Base-by-base conservation (phyloP, 2,113 vertebrate species). In the Psittacula cyanocephala region DNA sequence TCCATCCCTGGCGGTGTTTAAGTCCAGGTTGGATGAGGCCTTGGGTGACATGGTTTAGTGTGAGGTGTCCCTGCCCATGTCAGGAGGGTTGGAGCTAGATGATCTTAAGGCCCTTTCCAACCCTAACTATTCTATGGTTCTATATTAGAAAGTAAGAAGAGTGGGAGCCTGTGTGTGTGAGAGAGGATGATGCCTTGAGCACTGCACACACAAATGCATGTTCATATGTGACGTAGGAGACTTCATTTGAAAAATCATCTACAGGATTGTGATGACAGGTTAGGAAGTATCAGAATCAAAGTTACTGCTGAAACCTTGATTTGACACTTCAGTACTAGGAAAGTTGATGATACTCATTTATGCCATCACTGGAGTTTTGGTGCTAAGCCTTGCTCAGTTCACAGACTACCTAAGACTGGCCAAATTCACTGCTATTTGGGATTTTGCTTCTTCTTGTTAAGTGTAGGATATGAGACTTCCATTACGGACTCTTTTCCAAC, bases 201-300 rank as follows among this genome's bases (percentile, higher is more conserved):
- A 72, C 24, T 29, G 18, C 8, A 11, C 5, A 4, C 9, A 31
- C 0, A 1, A 53, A 23, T 44, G 29, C 1, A 2, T 28, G 10
- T 60, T 76, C 62, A 31, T 65, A 59, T 1, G 2, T 41, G 46
- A 71, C n/a, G 31, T 1, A 35, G 11, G 31, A 81, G 16, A 65
- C 6, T 9, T 67, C 3, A 17, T 81, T 10, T 82, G 52, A 53
- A 86, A 90, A 68, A 60, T 50, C 31, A 46, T 37, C 13, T 60
- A 8, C 29, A 60, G 15, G 22, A 20, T 27, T 74, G 43, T 1
- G 3, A 52, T 15, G 35, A 28, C 33, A 87, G 9, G 4, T 33
- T 86, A 62, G 59, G 52, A 82, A 76, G 76, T 37, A 4, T 13
- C 70, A 53, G n/a, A 86, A 86, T 71, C 41, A 86, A 53, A 74